Evolutionary conservation across 2,888 invertebrate species (phyloP).

Genomic region (Macrophya annulata): DNA sequence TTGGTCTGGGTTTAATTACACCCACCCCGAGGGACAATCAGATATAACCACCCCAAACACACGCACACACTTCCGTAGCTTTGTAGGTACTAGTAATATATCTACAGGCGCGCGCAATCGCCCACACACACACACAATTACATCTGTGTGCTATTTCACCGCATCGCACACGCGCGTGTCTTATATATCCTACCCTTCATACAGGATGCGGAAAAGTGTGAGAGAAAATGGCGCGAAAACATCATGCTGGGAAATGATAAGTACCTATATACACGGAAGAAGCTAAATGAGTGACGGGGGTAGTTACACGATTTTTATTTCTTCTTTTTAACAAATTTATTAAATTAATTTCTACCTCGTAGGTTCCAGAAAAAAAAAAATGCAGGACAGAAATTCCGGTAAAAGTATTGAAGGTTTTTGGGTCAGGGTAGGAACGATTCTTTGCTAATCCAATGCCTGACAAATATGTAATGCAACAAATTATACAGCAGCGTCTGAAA

Average conservation of each 20-base stretch:
- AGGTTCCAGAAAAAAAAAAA: background rate
- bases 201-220: slow-evolving; percentile 61
- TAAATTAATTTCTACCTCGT: background rate
- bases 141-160: background rate
- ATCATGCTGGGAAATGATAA: slow-evolving; percentile 61
- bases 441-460: background rate
- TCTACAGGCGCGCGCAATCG: slow-evolving; percentile 31
- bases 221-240: slow-evolving; percentile 64
- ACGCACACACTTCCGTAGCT: slow-evolving; percentile 60
- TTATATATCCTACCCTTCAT: background rate
- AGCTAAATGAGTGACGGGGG: background rate
- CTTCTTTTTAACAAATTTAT: slow-evolving; percentile 69
- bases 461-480: background rate
- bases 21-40: slow-evolving; percentile 70
- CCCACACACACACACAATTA: slow-evolving; percentile 19
- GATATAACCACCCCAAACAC: slow-evolving; percentile 69
- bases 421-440: too few species aligned
- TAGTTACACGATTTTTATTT: slow-evolving; percentile 66
- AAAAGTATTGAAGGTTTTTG: background rate
- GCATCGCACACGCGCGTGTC: slow-evolving; percentile 31
- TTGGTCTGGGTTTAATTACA: slow-evolving; percentile 74
- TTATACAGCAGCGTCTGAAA: background rate
- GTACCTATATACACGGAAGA: background rate
- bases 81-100: background rate
- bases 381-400: background rate